These are phyloP conservation scores for Dryocosmus kuriphilus DNA, from an alignment of 2,888 invertebrate species.

Conservation along the genomic window DNA sequence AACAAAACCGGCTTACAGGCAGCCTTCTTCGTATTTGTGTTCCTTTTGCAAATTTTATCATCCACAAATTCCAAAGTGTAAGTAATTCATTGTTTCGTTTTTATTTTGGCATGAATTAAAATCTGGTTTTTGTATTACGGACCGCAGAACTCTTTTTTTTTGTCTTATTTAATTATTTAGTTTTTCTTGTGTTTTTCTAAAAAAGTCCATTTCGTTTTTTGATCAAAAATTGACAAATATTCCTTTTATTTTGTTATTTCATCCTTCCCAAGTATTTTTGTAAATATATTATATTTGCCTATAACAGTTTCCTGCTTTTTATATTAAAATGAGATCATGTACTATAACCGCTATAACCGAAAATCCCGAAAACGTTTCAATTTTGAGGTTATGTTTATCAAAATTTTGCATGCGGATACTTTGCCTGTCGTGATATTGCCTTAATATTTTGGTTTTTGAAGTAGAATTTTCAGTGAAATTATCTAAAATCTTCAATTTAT, in stretches of 20 bases:
- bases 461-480: no score
- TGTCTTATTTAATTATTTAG: not conserved
- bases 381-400: conserved; percentile 1
- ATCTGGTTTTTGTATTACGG: not conserved
- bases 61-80: not conserved
- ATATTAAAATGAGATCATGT: not conserved
- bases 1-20: conserved; percentile 15
- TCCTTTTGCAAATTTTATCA: conserved; percentile 37
- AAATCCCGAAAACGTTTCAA: not conserved
- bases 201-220: not conserved
- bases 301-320: not conserved
- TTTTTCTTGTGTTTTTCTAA: not conserved
- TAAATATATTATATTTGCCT: not conserved
- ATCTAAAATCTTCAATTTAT: no score
- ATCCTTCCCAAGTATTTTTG: not conserved
- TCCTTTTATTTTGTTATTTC: not conserved
- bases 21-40: conserved; percentile 15
- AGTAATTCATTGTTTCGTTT: not conserved
- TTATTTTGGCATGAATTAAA: not conserved
- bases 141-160: not conserved
- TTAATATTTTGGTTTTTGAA: no score
- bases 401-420: no score
- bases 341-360: not conserved
- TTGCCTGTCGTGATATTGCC: no score
- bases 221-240: not conserved